Conservation (phyloP, 2,797 vertebrate genomes). For the Alfaro cultratus region DNA sequence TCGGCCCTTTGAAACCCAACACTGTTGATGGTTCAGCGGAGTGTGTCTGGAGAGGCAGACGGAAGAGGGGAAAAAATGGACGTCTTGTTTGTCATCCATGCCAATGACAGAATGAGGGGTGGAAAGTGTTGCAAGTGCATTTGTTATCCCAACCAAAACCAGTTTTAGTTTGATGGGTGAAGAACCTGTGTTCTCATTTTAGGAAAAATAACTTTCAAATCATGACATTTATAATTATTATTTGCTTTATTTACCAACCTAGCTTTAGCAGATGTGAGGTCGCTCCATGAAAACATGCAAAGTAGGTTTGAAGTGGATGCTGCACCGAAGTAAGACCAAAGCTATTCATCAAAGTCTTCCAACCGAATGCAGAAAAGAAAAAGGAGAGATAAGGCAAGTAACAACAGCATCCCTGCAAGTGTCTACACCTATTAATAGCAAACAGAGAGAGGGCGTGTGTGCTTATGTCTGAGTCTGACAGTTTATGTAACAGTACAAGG, state of each 20-base stretch:
- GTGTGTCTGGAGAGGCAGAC: slow-evolving; percentile 53
- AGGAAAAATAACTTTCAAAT: not conserved
- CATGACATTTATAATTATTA: not conserved
- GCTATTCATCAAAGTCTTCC: slow-evolving; percentile 67
- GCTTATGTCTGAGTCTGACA: not conserved
- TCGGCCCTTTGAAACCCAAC: slow-evolving; percentile 66
- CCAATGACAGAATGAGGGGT: slow-evolving; percentile 37
- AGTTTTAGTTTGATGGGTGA: not conserved
- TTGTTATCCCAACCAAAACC: not conserved
- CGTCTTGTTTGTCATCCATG: slow-evolving; percentile 47
- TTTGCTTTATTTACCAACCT: slow-evolving; percentile 1
- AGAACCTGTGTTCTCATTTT: not conserved
- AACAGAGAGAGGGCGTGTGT: not conserved
- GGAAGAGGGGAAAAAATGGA: slow-evolving; percentile 24
- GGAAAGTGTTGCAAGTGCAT: slow-evolving; percentile 17
- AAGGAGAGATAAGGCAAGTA: not conserved
- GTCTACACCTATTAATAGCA: not conserved
- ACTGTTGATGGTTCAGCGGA: slow-evolving; percentile 60
- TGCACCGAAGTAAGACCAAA: slow-evolving; percentile 39
- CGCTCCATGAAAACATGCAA: slow-evolving; percentile 44
- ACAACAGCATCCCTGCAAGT: slow-evolving; percentile 14
- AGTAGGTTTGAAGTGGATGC: slow-evolving; percentile 57
- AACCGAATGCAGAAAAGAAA: slow-evolving; percentile 19
- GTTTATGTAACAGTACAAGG: not conserved
- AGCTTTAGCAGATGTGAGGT: slow-evolving; percentile 39